phyloP scores from a whole-genome alignment of 2,888 invertebrate species.

The Melinopterus prodromus region DNA sequence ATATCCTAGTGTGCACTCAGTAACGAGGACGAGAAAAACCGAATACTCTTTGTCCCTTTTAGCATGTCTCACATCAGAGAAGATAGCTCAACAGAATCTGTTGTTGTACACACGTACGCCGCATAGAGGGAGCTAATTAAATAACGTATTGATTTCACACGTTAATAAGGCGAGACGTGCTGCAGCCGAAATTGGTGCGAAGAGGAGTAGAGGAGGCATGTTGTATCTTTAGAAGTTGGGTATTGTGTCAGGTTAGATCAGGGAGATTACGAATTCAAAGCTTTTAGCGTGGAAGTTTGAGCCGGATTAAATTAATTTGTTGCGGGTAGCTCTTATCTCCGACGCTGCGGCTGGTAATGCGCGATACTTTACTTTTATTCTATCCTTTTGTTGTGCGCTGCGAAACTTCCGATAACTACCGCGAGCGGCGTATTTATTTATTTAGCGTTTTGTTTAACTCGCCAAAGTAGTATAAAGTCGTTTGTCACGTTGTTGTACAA shows the following conservation, averaged over 20 bases:
- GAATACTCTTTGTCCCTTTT: neutral
- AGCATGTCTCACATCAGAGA: neutral
- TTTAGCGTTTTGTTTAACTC: neutral
- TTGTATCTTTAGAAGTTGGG: conserved; percentile 14
- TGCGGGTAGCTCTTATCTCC: conserved; percentile 9
- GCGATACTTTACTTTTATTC: neutral
- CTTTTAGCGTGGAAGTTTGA: conserved; percentile 14
- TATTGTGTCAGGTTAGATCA: conserved; percentile 11
- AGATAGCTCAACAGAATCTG: neutral
- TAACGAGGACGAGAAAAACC: conserved; percentile 6
- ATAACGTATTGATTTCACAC: conserved; percentile 16
- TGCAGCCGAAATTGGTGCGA: conserved; percentile 5
- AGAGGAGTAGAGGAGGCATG: neutral
- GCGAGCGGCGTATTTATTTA: neutral
- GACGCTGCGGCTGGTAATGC: neutral
- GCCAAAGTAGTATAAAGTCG: no score
- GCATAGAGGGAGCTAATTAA: conserved; percentile 15
- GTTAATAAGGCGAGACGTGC: conserved; percentile 12
- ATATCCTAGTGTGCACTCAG: no score
- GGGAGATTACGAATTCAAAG: conserved; percentile 16
- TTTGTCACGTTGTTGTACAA: no score
- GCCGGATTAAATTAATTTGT: conserved; percentile 16
- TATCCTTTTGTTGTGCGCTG: neutral
- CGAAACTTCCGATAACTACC: neutral
- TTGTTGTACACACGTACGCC: neutral